Base-by-base conservation (phyloP, 2,888 invertebrate species). In the Cryptophagus acutangulus region DNA sequence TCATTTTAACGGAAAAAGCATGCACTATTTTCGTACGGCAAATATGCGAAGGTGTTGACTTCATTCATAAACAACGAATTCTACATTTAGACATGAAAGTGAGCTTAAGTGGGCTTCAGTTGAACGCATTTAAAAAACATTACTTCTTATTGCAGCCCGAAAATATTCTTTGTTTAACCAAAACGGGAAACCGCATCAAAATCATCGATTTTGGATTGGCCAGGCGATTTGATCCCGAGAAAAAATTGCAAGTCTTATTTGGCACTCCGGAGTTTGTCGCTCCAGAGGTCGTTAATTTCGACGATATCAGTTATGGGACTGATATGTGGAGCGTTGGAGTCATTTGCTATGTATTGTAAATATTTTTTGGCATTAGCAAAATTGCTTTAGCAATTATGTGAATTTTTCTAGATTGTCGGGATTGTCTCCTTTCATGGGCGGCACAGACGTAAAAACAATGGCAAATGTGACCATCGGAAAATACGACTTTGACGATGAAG, bases 291-390 rank as follows among this genome's bases (percentile, higher is more conserved):
- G 93, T 99, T 26, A 97, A 96, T 74, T 99, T 96, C 70, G 97
- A 99, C 66, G 87, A 87, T 62, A 93, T 99, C 59, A 88, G 90
- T 40, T 94, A 86, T 63, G 87, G 88, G 5, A 95, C 97, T 0
- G 99, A 99, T 64, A 95, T 97, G 94, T 97, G 96, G 97, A 93
- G 93, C 38, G 85, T 99, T 15, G 97, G 97, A 29, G 96, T 99
- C 45, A 95, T 99, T 58, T 91, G 92, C 66, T 97, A 97, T 69
- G 94, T 97, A 41, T 76, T 97, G 96, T 97, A 75, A 92, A 95
- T 86, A 63, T n/a, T 20, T 20, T 8, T 20, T 20, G 24, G 6
- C 5, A 9, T 6, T 6, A 20, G 6, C 20, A 20, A 20, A 20
- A 20, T 6, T 20, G 9, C 5, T 20, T 20, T 9, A 20, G 9